Evolutionary conservation across 2,888 invertebrate genomes (phyloP).

Genomic region (Agonopterix subpropinquella): DNA sequence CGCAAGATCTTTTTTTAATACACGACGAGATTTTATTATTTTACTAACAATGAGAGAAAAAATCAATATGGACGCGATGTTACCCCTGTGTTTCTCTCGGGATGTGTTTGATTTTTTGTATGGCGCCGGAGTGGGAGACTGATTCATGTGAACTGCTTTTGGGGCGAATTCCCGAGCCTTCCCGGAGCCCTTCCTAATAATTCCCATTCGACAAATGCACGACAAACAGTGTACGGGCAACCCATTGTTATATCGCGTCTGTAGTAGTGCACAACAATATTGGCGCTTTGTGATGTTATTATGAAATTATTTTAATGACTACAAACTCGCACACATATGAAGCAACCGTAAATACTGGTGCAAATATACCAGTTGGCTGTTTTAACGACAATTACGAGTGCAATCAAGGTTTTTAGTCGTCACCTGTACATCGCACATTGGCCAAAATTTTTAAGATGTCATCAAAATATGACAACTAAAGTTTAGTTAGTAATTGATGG

Average conservation of each 20-base stretch:
- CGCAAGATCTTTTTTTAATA: conserved; percentile 64
- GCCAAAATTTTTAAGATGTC: neutral
- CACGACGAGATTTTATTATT: conserved; percentile 61
- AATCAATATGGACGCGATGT: conserved; percentile 74
- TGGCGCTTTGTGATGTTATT: conserved; percentile 44
- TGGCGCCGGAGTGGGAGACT: conserved; percentile 69
- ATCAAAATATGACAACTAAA: conserved; percentile 1
- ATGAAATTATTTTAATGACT: conserved; percentile 53
- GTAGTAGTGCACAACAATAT: conserved; percentile 66
- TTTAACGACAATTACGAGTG: conserved; percentile 1
- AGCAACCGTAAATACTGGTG: conserved; percentile 11
- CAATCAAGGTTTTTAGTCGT: no score
- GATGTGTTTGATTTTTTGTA: conserved; percentile 74
- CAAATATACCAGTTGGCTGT: conserved; percentile 6
- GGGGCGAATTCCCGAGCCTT: conserved; percentile 75
- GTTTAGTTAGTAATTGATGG: conserved; percentile 7
- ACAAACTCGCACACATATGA: conserved; percentile 28
- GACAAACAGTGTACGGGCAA: conserved; percentile 72
- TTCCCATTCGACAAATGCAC: conserved; percentile 73
- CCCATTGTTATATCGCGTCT: conserved; percentile 59
- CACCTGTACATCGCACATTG: no score
- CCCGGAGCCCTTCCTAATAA: conserved; percentile 71
- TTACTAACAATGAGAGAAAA: conserved; percentile 71
- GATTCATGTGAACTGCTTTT: conserved; percentile 75
- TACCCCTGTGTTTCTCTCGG: conserved; percentile 76